A percentile compares a stretch with the other conserved stretches of the same genome.
Conservation (phyloP, 1,140 invertebrate species). For the Thaumatotibia leucotreta region DNA sequence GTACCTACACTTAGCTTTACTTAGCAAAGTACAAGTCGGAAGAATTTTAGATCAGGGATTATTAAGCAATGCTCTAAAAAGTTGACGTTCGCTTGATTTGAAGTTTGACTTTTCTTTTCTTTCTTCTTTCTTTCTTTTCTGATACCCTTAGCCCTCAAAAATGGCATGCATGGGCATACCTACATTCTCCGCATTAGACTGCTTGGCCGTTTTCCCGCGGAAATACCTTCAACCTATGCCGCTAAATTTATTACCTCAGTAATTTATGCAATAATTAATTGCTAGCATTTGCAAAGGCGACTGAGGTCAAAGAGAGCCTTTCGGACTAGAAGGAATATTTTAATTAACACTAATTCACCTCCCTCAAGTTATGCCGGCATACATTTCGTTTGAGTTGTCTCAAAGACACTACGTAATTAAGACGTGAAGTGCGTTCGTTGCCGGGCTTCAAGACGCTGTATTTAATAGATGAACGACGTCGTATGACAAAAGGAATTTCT, state of each 20-base stretch:
- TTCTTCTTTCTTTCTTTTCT: too few relatives aligned
- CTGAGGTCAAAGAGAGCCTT: background rate
- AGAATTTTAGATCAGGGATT: too few relatives aligned
- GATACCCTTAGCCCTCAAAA: too few relatives aligned
- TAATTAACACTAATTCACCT: background rate
- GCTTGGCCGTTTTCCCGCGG: background rate
- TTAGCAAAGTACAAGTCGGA: too few relatives aligned
- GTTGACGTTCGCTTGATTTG: too few relatives aligned
- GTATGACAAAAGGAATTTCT: too few relatives aligned
- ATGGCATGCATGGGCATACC: too few relatives aligned
- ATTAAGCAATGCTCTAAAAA: too few relatives aligned
- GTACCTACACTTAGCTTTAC: too few relatives aligned
- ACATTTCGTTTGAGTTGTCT: background rate
- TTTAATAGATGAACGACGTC: background rate
- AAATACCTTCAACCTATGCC: background rate
- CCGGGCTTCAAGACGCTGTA: background rate
- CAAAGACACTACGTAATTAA: background rate
- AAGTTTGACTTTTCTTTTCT: too few relatives aligned
- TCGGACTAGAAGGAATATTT: background rate
- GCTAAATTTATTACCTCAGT: background rate
- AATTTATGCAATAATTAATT: background rate
- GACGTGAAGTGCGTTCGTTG: background rate
- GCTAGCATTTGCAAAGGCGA: background rate
- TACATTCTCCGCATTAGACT: too few relatives aligned
- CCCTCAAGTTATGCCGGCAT: background rate